Evolutionary conservation across 2,113 vertebrate species (phyloP).

Genomic region (Scytalopus superciliaris): DNA sequence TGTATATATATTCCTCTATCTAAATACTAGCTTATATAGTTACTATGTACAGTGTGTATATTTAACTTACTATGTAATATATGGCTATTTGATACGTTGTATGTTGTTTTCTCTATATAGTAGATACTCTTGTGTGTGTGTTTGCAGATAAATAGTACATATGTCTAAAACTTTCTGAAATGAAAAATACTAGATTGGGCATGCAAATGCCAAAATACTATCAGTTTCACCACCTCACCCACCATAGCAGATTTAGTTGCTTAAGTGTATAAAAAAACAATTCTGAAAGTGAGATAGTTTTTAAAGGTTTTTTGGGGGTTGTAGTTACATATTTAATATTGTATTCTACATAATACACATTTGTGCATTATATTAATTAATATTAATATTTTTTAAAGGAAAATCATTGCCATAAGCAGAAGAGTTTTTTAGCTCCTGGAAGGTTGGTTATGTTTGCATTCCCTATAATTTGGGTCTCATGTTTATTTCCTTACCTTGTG

Average conservation of each 20-base stretch:
- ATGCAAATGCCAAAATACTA: not conserved
- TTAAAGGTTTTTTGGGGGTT: not conserved
- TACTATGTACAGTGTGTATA: not conserved
- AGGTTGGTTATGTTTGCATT: not conserved
- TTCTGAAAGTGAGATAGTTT: not conserved
- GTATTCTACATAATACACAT: not conserved
- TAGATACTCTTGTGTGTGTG: not conserved
- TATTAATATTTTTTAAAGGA: not conserved
- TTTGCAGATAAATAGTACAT: not conserved
- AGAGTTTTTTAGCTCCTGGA: not conserved
- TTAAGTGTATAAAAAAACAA: not conserved
- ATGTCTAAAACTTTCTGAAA: not conserved
- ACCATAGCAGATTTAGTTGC: not conserved
- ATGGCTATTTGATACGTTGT: not conserved
- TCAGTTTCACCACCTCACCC: fast-evolving
- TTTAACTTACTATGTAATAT: not conserved
- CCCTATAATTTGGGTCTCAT: fast-evolving
- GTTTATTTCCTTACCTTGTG: not conserved
- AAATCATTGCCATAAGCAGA: not conserved
- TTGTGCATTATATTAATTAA: not conserved
- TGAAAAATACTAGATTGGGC: not conserved
- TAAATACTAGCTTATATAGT: not conserved
- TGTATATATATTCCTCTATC: not conserved
- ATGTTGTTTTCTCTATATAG: not conserved
- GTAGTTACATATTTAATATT: not conserved